phyloP scores from a whole-genome alignment of 1,140 invertebrate species.

The Mactra quadrangularis region DNA sequence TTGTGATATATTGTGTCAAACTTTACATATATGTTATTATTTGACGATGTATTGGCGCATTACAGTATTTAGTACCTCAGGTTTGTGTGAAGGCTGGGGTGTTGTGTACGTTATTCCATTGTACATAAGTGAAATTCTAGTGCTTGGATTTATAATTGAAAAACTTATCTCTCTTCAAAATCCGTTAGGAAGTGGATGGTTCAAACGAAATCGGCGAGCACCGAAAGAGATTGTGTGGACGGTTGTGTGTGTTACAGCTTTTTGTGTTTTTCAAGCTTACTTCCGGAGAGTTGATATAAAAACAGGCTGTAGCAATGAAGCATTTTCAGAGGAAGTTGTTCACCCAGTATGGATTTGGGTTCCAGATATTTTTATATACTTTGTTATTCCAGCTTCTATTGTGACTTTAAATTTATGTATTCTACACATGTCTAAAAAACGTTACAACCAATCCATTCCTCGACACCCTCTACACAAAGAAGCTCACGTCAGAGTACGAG shows the following conservation, averaged over 20 bases:
- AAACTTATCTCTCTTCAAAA: constrained; percentile 97
- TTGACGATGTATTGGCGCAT: constrained; percentile 68
- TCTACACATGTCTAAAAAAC: constrained; percentile 64
- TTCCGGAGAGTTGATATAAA: constrained; percentile 71
- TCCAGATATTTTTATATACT: constrained; percentile 65
- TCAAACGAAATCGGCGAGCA: constrained; percentile 66
- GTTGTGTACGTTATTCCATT: constrained; percentile 70
- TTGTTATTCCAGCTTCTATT: constrained; percentile 63
- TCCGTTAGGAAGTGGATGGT: constrained; percentile 87
- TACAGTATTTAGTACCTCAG: constrained; percentile 57
- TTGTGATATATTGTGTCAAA: constrained; percentile 65
- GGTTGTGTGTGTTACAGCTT: constrained; percentile 58
- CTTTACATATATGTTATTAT: constrained; percentile 65
- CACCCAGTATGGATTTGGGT: constrained; percentile 68
- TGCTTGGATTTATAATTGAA: constrained; percentile 94
- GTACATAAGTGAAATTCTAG: constrained; percentile 75
- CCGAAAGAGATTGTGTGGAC: constrained; percentile 70
- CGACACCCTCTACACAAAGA: constrained; percentile 13
- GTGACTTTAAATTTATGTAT: constrained; percentile 74
- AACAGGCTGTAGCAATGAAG: constrained; percentile 54
- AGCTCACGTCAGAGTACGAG: constrained; percentile 1
- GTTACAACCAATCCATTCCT: constrained; percentile 43
- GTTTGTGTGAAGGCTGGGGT: constrained; percentile 69
- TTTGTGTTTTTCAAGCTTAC: constrained; percentile 72
- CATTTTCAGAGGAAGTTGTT: constrained; percentile 56